Evolutionary conservation across 2,888 invertebrate genomes (phyloP).

Genomic region (Strigamia crassipes): DNA sequence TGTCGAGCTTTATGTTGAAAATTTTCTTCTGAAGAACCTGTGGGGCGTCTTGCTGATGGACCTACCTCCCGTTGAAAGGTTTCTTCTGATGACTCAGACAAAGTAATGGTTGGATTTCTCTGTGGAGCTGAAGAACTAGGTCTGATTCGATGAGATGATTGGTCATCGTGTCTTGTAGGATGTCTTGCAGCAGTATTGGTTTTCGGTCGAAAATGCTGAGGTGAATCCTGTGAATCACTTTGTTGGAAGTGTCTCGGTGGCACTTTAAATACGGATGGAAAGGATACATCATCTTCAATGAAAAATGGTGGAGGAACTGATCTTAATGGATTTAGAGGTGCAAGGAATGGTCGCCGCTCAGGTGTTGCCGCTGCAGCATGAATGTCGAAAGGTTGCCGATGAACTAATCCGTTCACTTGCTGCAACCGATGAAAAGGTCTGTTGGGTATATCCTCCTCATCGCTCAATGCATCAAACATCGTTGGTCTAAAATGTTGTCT

Average conservation of each 20-base stretch:
- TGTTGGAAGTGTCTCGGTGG: conserved; percentile 10
- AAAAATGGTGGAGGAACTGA: conserved; percentile 39
- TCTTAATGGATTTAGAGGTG: no score
- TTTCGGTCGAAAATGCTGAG: not conserved
- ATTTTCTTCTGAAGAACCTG: not conserved
- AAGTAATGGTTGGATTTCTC: not conserved
- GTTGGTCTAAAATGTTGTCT: not conserved
- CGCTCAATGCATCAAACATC: not conserved
- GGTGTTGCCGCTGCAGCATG: not conserved
- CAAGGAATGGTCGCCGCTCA: not conserved
- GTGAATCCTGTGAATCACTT: not conserved
- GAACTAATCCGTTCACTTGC: not conserved
- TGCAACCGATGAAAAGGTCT: no score
- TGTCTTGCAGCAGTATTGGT: no score
- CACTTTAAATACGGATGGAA: not conserved
- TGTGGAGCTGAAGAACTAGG: not conserved
- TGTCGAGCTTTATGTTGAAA: no score
- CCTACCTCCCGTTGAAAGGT: no score
- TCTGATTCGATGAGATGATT: no score
- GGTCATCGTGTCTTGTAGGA: no score
- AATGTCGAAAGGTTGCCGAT: not conserved
- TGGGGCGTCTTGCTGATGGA: not conserved
- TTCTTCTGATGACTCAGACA: not conserved
- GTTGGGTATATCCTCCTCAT: not conserved
- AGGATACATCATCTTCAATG: conserved; percentile 1